phyloP scores from a whole-genome alignment of 2,888 invertebrate genomes.

The Neoscelio sp. region DNA sequence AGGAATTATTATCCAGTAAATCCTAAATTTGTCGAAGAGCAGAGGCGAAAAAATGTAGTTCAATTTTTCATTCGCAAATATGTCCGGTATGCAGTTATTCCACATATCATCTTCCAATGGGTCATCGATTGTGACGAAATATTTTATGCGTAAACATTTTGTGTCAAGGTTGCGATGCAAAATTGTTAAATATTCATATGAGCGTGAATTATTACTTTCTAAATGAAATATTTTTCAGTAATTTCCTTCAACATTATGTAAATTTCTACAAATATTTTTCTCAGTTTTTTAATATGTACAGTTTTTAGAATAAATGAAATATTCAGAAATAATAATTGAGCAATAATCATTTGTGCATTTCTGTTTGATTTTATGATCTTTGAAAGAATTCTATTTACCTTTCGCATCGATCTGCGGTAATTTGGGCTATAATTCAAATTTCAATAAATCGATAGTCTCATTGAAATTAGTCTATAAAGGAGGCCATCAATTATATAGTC shows the following conservation, averaged over 20 bases:
- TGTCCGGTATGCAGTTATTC: background rate
- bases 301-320: too few species aligned
- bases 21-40: background rate
- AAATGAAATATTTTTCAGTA: background rate
- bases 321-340: too few species aligned
- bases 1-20: too few species aligned
- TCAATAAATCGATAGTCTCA: conserved; percentile 63
- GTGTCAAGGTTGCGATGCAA: conserved; percentile 10
- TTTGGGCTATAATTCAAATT: conserved; percentile 61
- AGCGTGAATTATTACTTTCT: background rate
- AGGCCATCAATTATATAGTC: conserved; percentile 64
- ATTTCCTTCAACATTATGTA: too few species aligned
- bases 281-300: too few species aligned
- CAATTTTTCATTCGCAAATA: conserved; percentile 16
- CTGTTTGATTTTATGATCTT: conserved; percentile 13
- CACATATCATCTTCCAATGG: background rate
- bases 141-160: conserved; percentile 23
- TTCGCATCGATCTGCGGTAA: conserved; percentile 25
- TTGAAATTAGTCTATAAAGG: conserved; percentile 64
- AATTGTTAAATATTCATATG: conserved; percentile 10
- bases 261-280: too few species aligned
- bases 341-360: background rate
- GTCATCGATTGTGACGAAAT: conserved; percentile 30
- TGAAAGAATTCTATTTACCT: conserved; percentile 47
- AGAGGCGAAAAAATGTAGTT: background rate